Base-by-base conservation (phyloP, 1,140 invertebrate genomes). In the Dreissena polymorpha region DNA sequence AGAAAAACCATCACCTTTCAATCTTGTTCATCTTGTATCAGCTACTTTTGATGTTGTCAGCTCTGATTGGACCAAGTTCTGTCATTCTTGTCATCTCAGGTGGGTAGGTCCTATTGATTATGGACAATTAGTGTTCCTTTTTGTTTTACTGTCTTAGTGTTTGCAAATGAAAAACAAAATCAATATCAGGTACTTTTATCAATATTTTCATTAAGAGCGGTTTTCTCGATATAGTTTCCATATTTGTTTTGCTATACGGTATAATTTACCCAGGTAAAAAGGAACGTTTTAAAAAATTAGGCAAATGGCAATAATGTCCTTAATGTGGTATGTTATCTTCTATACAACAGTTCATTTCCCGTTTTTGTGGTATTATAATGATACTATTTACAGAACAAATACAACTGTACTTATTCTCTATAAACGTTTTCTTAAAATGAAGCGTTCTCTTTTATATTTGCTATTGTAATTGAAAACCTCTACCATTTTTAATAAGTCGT, bases 81-180 rank as follows among this genome's bases (percentile, higher is more conserved):
- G 95, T 95, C 60, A 95, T 95, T 65, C 92, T 95, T 6, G 94
- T 95, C 92, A 92, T 95, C 50, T 93, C 95, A 63, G 95, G 95
- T 87, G 51, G 71, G 21, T 60, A n/a, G 16, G 57, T n/a, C 21
- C 10, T 60, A 60, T 60, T n/a, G 16, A n/a, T 5, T 60, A 6
- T 2, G 21, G 16, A n/a, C 57, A 60, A 2, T 3, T 5, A 60
- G 10, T n/a, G 10, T 6, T 60, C 57, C 3, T 5, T 5, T 12
- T n/a, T n/a, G n/a, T n/a, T 60, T 60, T n/a, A n/a, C 2, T 60
- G 21, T 60, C 2, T 60, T 39, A 2, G 39, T 39, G 39, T 39
- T 39, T 39, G 39, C 39, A 39, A 39, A 39, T n/a, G 2, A 55
- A n/a, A n/a, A n/a, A 60, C 6, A 2, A 23, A 6, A 12, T 60